Base-by-base conservation (phyloP, 2,797 vertebrate species). In the Oreochromis grahami region DNA sequence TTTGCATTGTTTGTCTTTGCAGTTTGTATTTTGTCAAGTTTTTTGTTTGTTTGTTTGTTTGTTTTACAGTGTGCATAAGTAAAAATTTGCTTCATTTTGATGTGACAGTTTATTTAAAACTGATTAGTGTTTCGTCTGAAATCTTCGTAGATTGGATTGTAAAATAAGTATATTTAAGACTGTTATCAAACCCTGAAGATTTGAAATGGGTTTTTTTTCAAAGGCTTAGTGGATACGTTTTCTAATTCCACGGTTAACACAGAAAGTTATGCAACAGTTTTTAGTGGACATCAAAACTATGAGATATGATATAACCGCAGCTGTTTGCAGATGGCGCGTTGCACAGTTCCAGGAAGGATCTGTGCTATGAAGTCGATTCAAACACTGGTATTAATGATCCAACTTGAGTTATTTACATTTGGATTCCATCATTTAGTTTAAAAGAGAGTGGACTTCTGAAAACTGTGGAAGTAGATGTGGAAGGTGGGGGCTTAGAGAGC, bases 261-360 rank as follows among this genome's bases (percentile, higher is more conserved):
- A 78, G 14, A 83, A 86, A 88, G 82, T 94, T 92, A 87, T 56
- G 87, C 81, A 93, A 93, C 26, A 72, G 48, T 55, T 88, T 70
- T 82, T 90, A 12, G 78, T 85, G n/a, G 14, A 86, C 1, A 5
- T 89, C 43, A 82, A 15, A 82, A 85, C 32, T 52, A 50, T 32
- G 12, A 56, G 65, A 65, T 65, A 50, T 91, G 55, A 87, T 68
- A 45, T 90, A 92, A 92, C 79, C 52, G 77, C 78, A 86, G 77
- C 83, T 83, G 83, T 78, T 76, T 86, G 26, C 83, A 83, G 13
- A 50, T 58, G 21, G 11, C 56, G 0, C n/a, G 7, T 41, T 72
- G 17, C 50, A 68, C 21, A 77, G 24, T 53, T 79, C 50, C 60
- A 70, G 74, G 17, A 68, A 50, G 14, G 26, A 50, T 80, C 34